Base-by-base conservation (phyloP, 1,140 invertebrate species). In the Euura saliciscinereae region DNA sequence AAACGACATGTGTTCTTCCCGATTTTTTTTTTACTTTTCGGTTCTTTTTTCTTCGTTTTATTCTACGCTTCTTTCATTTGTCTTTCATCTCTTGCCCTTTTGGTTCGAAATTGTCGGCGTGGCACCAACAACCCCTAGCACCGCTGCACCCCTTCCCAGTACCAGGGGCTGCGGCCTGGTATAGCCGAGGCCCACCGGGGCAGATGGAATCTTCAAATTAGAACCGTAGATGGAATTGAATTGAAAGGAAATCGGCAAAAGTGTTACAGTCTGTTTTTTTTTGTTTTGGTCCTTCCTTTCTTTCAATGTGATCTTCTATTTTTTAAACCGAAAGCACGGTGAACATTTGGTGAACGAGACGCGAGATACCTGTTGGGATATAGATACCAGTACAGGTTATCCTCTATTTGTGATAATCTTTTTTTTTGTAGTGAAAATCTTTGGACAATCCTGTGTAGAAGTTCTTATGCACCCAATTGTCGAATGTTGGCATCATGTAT, bases 1-100 rank as follows among this genome's bases (percentile, higher is more conserved):
- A 79, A 86, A 80, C 85, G 85, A 87, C 86, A 87, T 87, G 84
- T 87, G 86, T 87, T 87, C 82, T 80, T 78, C 79, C 74, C 75
- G 72, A 75, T 79, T 77, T 78, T 75, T 78, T 75, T 81, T 76
- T 76, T 71, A 70, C 75, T 66, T 43, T 74, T 28, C 45, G 66
- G 59, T 59, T 68, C 13, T 64, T 64, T 70, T 42, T 13, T 70
- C 64, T 70, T 65, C 72, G 77, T 74, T 65, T 65, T 11, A 28
- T 66, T 45, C 74, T 71, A 44, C 59, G 66, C 46, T n/a, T 59
- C 70, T 28, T 28, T 28, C 28, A 28, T 28, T 28, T 43, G 28
- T 13, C 28, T 44, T 72, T 69, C 2, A 64, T 42, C 11, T 46
- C 65, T 43, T 11, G 51, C 6, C 51, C 51, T 8, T 11, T 59